A percentile compares a stretch with the other conserved stretches of the same genome.
phyloP scores from a whole-genome alignment of 2,113 vertebrate species.

The Lamprotornis superbus region DNA sequence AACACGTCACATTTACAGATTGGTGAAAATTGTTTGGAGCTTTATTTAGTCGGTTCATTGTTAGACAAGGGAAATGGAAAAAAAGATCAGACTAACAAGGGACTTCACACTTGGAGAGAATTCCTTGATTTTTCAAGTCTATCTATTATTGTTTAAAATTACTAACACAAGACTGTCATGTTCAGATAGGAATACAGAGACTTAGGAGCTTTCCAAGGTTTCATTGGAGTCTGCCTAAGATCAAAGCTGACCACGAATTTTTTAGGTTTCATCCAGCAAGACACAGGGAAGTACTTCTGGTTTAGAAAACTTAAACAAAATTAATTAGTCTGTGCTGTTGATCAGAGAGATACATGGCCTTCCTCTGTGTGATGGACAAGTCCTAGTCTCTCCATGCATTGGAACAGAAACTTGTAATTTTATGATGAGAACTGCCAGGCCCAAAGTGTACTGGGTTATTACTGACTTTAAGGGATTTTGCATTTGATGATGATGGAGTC shows the following conservation, averaged over 20 bases:
- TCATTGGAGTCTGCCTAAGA: neutral
- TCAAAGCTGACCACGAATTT: neutral
- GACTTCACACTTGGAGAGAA: neutral
- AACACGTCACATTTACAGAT: conserved; percentile 49
- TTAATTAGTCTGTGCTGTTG: neutral
- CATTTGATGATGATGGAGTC: neutral
- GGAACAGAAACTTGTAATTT: neutral
- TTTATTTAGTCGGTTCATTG: neutral
- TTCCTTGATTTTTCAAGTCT: neutral
- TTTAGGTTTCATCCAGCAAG: neutral
- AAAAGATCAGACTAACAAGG: neutral
- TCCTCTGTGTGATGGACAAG: neutral
- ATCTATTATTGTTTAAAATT: neutral
- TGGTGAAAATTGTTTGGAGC: neutral
- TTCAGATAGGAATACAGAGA: neutral
- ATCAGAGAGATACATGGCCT: neutral
- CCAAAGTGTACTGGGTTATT: neutral
- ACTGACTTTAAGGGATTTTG: neutral
- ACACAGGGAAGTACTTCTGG: neutral
- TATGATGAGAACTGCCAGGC: neutral
- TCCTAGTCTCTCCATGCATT: neutral
- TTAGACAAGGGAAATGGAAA: neutral
- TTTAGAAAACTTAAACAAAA: neutral
- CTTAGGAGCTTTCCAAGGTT: neutral
- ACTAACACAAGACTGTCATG: neutral